Base-by-base conservation (phyloP, 1,140 invertebrate species). In the Antheraea pernyi region DNA sequence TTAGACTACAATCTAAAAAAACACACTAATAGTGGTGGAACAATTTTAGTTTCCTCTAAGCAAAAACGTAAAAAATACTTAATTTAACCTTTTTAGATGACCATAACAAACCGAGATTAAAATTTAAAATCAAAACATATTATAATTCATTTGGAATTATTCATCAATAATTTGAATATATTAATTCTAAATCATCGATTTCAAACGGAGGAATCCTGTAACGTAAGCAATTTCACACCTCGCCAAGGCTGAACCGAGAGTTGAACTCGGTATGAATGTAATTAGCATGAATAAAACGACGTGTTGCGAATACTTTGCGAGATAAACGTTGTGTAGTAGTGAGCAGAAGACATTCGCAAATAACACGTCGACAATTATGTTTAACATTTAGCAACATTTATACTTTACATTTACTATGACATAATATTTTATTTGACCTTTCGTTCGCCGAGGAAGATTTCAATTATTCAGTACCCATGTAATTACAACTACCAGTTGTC, bases 241-340 rank as follows among this genome's bases (percentile, higher is more conserved):
- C 67, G 37, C 60, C 76, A 82, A 78, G 80, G 80, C 73, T 75
- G 58, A 64, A 13, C 62, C 70, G 64, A 75, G 71, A 60, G 64
- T 64, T 63, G 30, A 37, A 60, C 68, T 72, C 68, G 48, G 36
- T 75, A 72, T 68, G 70, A 75, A 60, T 62, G 70, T 75, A 78
- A 84, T 80, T 82, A 79, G 72, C 77, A 78, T 76, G 75, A 72
- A 78, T 76, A 78, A 77, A 77, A 74, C 74, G 72, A 69, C 68
- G 63, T 74, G 74, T 73, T 76, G 77, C 76, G 71, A 75, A 37
- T 77, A 78, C 62, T 67, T 80, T 72, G 77, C 73, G 69, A 72
- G 72, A 75, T 74, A 78, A 79, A 80, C 67, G 30, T 63, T 13
- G 30, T 63, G 30, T 30, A 42, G 7, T 16, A 16, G 46, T 13